Percentiles rank a stretch among this genome's conserved stretches.
These are phyloP conservation scores for Meiosimyza platycephala DNA, from an alignment of 2,888 invertebrate genomes.

Conservation along the genomic window DNA sequence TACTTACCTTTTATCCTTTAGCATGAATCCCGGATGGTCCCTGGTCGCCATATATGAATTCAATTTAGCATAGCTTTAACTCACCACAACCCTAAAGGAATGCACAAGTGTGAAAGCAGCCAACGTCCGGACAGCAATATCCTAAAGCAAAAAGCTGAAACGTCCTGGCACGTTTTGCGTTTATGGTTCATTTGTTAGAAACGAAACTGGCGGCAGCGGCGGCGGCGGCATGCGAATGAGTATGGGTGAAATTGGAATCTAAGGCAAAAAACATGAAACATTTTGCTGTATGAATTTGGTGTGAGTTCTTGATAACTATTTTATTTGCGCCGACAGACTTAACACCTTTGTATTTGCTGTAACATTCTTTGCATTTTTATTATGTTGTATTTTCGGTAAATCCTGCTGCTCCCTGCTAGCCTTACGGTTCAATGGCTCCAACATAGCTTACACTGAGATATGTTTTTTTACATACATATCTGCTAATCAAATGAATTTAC, in stretches of 20 bases:
- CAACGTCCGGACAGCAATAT: not conserved
- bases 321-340: slow-evolving; percentile 26
- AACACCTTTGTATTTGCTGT: slow-evolving; percentile 36
- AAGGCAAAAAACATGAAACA: slow-evolving; percentile 38
- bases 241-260: slow-evolving; percentile 44
- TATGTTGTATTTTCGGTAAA: not conserved
- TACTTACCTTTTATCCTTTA: slow-evolving; percentile 15
- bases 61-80: slow-evolving; percentile 47
- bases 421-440: not conserved
- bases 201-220: slow-evolving; percentile 34
- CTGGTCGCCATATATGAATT: slow-evolving; percentile 40
- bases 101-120: not conserved
- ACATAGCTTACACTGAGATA: not conserved
- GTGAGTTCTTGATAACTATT: not conserved
- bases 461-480: too few species aligned
- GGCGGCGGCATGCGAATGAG: slow-evolving; percentile 23
- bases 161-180: slow-evolving; percentile 55
- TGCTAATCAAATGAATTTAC: too few species aligned
- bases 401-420: too few species aligned
- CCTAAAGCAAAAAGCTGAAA: not conserved
- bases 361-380: slow-evolving; percentile 34
- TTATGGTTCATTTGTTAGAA: slow-evolving; percentile 54
- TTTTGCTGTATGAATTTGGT: not conserved
- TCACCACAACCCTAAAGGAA: slow-evolving; percentile 25
- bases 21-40: slow-evolving; percentile 31